Evolutionary conservation across 92 coral and sea anemone species (phyloP), one percentile per base, ranked within the genome.

Genomic region (Phenganax marumi): DNA sequence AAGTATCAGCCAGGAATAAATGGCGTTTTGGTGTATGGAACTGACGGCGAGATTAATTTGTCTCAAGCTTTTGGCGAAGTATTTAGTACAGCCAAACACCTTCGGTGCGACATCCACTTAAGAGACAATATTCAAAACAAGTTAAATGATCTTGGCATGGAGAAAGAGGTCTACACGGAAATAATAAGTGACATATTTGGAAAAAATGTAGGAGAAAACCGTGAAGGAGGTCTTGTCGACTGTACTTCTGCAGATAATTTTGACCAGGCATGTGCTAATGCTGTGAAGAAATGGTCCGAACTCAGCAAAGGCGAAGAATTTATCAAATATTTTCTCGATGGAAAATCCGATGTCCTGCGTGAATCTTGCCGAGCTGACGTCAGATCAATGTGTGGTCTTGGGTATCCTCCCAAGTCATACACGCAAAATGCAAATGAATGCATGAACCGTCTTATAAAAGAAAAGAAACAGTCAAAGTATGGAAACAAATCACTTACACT

Each of bases 81-180:
- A 16, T 77, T 55, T 12, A 23, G 6, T 3, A 80, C 76, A 69
- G 87, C 87, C 12, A 68, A 22, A 22, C 87, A 87, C 54, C 64
- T 87, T 9, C 84, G 87, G 16, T 87, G 90, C 73, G 87, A 87
- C 72, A 76, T 87, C 52, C 87, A 87, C 80, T 19, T 82, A 57
- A 68, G 84, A 21, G 90, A 87, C 77, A 87, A 87, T 66, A 70
- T 87, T 50, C 70, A 87, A 26, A 56, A 72, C 23, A 87, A 87
- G 76, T 70, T 87, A 16, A 46, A 13, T 51, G 71, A 82, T 14
- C 60, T 75, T 68, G 84, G 86, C 17, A 76, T 87, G 11, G 52
- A 75, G 12, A 75, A 75, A 21, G 39, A 56, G 19, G 51, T 58
- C 76, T 62, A 83, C 76, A 9, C 71, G 61, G 84, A 87, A 50